Conservation (phyloP, 2,797 vertebrate species). For the Odontamblyopus rebecca region DNA sequence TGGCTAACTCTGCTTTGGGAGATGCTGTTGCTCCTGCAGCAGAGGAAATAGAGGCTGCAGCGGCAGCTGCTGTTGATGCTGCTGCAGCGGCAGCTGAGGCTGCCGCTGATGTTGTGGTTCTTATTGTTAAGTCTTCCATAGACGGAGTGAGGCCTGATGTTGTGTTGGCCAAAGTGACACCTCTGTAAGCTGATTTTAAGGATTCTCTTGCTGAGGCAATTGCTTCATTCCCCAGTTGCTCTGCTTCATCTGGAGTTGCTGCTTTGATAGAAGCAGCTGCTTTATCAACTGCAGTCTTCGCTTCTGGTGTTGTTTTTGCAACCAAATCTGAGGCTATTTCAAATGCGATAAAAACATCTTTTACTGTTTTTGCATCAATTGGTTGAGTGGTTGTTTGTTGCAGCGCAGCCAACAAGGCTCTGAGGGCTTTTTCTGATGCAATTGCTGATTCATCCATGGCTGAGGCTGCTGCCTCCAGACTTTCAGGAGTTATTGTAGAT, state of each 20-base stretch:
- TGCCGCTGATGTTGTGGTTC: not conserved
- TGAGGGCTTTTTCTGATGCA: too few species aligned
- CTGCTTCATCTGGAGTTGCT: not conserved
- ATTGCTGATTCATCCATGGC: too few species aligned
- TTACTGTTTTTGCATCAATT: not conserved
- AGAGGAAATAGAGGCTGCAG: constrained; percentile 14
- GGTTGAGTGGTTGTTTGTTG: not conserved
- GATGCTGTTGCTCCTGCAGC: constrained; percentile 5
- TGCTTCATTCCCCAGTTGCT: not conserved
- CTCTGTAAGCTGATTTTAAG: not conserved
- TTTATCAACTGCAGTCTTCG: too few species aligned
- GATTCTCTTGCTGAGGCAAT: not conserved
- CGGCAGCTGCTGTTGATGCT: not conserved
- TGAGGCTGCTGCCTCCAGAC: too few species aligned
- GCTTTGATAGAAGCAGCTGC: not conserved
- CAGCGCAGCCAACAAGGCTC: too few species aligned
- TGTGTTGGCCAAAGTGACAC: not conserved
- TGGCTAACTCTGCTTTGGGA: constrained; percentile 5
- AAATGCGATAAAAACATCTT: not conserved
- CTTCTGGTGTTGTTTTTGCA: too few species aligned
- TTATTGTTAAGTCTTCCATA: not conserved
- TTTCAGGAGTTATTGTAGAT: too few species aligned
- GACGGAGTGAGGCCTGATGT: not conserved
- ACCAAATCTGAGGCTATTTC: too few species aligned
- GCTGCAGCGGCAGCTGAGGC: not conserved